phyloP scores from a whole-genome alignment of 2,113 vertebrate genomes.

The Atlantisia rogersi region DNA sequence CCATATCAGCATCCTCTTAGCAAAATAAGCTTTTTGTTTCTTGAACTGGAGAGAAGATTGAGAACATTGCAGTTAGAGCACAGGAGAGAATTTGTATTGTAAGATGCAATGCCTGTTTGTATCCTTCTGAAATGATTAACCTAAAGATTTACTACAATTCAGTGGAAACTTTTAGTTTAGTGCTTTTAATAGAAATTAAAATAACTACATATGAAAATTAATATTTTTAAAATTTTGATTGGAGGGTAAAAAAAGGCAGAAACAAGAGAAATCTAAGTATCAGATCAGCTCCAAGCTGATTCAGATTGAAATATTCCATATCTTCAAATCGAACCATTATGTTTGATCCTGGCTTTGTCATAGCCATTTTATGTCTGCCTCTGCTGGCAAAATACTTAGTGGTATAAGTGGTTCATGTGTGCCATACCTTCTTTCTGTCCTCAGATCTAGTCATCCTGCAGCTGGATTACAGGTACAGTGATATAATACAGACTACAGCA shows the following conservation, averaged over 20 bases:
- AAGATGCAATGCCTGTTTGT: background rate
- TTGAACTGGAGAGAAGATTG: background rate
- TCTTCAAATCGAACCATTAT: background rate
- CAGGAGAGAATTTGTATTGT: background rate
- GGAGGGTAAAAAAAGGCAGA: background rate
- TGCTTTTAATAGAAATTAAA: background rate
- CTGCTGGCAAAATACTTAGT: background rate
- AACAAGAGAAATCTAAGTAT: background rate
- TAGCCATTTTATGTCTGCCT: background rate
- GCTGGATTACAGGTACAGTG: background rate
- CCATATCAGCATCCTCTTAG: rapidly evolving
- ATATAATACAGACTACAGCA: background rate
- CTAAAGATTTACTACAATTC: background rate
- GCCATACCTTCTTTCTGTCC: background rate
- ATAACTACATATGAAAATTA: background rate
- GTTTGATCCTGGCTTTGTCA: background rate
- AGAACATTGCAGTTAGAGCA: background rate
- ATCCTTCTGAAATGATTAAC: background rate
- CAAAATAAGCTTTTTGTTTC: background rate
- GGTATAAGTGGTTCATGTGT: background rate
- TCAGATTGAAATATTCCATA: background rate
- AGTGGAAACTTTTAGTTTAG: background rate
- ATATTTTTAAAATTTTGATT: background rate
- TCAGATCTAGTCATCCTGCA: background rate
- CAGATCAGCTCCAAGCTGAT: background rate